Base-by-base conservation (phyloP, 1,140 invertebrate species). In the Calliopsis andreniformis region DNA sequence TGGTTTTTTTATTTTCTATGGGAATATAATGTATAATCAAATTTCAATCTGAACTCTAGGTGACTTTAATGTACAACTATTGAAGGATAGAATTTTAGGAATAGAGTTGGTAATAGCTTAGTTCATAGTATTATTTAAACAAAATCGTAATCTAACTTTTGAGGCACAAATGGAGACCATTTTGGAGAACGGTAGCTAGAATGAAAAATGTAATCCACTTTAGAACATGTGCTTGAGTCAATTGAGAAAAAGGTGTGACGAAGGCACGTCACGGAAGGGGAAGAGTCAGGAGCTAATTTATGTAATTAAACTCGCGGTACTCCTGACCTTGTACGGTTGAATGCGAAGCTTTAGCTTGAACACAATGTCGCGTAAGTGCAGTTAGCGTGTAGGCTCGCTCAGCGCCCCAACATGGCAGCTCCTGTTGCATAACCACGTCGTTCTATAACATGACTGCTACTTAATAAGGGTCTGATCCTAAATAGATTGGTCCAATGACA, bases 231-330 rank as follows among this genome's bases (percentile, higher is more conserved):
- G 28, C 63, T 25, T 30, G n/a, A 14, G 18, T 35, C 32, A 43
- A 1, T 43, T 4, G 49, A 43, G 25, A 73, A 20, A 16, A 75
- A 39, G 20, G 20, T 14, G 6, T 14, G 18, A 51, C 14, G 25
- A 43, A 35, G 42, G 14, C 20, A 12, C 53, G 23, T n/a, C 23
- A 16, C 25, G 32, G 14, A 51, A 7, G 55, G 55, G 66, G 35
- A 51, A 68, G 58, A 69, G 55, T 32, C 63, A 69, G 78, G 76
- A 85, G 78, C 70, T 89, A 91, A 90, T 89, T 91, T 83, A 87
- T 88, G 83, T 89, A 91, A 91, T 91, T 91, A 89, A 89, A 89
- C 78, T 89, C 84, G 83, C 82, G 84, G 68, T 85, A 89, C 76
- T 87, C 75, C 76, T 87, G 87, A 91, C 89, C 87, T 91, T 91